phyloP scores from a whole-genome alignment of 2,113 vertebrate genomes.

The Gallinago paraguaiae region DNA sequence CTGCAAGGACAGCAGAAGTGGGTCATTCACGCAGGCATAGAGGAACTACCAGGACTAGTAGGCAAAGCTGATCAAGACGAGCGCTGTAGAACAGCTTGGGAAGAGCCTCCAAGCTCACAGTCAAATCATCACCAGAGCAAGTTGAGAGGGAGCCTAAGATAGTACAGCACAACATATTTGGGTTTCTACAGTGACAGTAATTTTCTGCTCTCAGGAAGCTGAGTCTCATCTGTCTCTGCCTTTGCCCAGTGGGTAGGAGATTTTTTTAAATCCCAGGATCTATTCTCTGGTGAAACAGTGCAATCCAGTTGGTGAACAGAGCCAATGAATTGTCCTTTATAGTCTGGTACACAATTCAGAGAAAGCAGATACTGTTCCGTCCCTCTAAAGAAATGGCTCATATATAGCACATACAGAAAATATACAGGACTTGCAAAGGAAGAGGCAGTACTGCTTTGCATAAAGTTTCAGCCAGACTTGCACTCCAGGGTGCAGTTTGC shows the following conservation, averaged over 20 bases:
- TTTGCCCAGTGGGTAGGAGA: not conserved
- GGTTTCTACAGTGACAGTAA: not conserved
- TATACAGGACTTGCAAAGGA: not conserved
- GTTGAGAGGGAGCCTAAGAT: not conserved
- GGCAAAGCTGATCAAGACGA: not conserved
- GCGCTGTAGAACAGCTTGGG: not conserved
- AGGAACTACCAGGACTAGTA: not conserved
- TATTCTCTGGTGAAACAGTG: not conserved
- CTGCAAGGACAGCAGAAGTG: not conserved
- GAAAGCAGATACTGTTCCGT: not conserved
- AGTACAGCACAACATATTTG: not conserved
- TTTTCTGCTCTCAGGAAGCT: not conserved
- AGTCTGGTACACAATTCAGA: not conserved
- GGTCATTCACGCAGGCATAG: not conserved
- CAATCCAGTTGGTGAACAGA: not conserved
- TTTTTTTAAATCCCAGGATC: not conserved
- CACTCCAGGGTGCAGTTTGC: not conserved
- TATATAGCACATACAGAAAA: not conserved
- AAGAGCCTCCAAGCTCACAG: not conserved
- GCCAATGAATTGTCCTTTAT: not conserved
- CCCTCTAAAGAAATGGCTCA: not conserved
- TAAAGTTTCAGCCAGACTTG: not conserved
- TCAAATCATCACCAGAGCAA: not conserved
- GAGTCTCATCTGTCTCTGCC: not conserved
- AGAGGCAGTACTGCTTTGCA: not conserved